phyloP scores from a whole-genome alignment of 2,113 vertebrate genomes.

The Collichthys lucidus region DNA sequence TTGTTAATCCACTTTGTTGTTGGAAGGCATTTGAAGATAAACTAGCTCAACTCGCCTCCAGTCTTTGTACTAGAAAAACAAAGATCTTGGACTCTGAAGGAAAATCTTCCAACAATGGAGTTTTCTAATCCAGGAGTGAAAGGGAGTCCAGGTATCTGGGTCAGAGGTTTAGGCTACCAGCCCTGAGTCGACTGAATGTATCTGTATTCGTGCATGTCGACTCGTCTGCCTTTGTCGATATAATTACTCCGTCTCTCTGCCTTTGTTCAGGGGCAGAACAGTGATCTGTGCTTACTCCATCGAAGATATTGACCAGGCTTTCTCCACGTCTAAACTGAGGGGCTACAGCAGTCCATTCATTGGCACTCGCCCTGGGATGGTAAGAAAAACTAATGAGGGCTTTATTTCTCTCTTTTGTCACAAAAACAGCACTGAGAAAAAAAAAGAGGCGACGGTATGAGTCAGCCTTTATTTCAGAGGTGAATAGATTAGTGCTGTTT shows the following conservation, averaged over 20 bases:
- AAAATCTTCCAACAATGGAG: neutral
- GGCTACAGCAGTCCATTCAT: constrained; percentile 80
- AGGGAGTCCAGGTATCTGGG: neutral
- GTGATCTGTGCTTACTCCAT: constrained; percentile 87
- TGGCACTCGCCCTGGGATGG: constrained; percentile 80
- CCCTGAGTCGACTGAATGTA: neutral
- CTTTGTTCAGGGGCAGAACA: constrained; percentile 80
- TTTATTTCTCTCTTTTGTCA: neutral
- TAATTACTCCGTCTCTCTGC: constrained; percentile 29
- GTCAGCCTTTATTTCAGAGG: constrained; percentile 18
- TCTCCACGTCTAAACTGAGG: constrained; percentile 83
- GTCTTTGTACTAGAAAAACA: too few relatives aligned
- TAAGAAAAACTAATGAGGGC: constrained; percentile 45
- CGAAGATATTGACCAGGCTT: constrained; percentile 83
- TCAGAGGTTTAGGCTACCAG: neutral
- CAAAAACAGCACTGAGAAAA: neutral
- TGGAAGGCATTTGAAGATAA: too few relatives aligned
- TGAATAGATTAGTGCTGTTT: constrained; percentile 23
- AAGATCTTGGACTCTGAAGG: neutral
- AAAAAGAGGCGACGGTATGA: constrained; percentile 3
- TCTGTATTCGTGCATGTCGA: neutral
- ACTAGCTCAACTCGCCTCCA: too few relatives aligned
- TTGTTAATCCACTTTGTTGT: too few relatives aligned
- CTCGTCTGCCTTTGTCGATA: neutral
- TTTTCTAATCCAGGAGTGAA: neutral